Conservation (phyloP, 2,113 vertebrate genomes). For the Baryphthengus martii region DNA sequence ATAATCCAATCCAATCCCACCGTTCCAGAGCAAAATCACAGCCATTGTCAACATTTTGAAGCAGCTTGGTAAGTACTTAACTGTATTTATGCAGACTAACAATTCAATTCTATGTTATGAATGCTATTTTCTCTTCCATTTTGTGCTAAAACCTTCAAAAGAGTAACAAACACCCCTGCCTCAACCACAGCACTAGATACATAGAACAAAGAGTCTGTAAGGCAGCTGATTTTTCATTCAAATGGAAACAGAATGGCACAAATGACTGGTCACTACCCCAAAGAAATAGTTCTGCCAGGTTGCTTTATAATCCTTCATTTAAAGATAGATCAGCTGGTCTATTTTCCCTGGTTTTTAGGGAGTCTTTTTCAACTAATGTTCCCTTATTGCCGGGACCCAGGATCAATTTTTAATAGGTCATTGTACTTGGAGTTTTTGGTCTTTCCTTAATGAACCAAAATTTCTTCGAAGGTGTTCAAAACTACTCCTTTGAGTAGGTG, state of each 20-base stretch:
- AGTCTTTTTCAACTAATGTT: rapidly evolving
- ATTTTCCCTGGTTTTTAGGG: not conserved
- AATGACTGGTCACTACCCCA: not conserved
- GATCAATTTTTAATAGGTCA: not conserved
- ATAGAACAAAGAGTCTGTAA: not conserved
- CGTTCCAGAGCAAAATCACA: not conserved
- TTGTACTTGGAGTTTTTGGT: not conserved
- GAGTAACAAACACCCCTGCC: not conserved
- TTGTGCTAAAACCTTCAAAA: not conserved
- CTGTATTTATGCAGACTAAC: not conserved
- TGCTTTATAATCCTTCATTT: not conserved
- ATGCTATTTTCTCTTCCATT: not conserved
- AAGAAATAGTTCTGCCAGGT: not conserved
- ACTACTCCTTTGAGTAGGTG: not conserved
- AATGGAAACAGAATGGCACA: not conserved
- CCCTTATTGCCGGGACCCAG: not conserved
- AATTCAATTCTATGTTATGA: not conserved
- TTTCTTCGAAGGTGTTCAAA: not conserved
- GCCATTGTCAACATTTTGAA: not conserved
- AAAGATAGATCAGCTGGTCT: not conserved
- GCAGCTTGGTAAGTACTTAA: not conserved
- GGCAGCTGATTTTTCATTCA: not conserved
- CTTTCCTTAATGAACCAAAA: not conserved
- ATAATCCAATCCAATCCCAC: not conserved
- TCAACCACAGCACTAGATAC: rapidly evolving